Evolutionary conservation across 2,113 vertebrate genomes (phyloP).

Genomic region (Tautogolabrus adspersus): DNA sequence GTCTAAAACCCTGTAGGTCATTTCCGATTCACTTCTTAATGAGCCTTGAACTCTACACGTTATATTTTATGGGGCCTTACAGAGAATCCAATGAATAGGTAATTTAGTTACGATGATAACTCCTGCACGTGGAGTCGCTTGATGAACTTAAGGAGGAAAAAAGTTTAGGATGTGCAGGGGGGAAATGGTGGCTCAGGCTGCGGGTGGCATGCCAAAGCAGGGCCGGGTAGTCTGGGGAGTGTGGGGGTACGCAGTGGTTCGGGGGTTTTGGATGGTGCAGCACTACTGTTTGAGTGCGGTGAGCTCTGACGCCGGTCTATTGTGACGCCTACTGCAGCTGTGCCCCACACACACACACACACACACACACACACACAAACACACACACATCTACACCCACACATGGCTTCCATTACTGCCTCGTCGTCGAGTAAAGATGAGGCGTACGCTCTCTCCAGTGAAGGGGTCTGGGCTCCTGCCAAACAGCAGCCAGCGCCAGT

Average conservation of each 20-base stretch:
- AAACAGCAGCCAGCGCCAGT: constrained; percentile 78
- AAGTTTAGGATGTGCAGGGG: too few relatives aligned
- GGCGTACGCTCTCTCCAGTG: constrained; percentile 58
- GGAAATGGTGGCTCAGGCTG: background rate
- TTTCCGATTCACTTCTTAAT: too few relatives aligned
- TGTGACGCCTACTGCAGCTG: constrained; percentile 76
- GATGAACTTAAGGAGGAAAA: constrained; percentile 33
- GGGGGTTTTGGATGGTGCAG: constrained; percentile 32
- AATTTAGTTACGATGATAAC: constrained; percentile 1
- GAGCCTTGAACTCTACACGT: too few relatives aligned
- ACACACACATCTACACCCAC: constrained; percentile 14
- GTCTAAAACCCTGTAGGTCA: too few relatives aligned
- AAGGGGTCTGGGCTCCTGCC: constrained; percentile 65
- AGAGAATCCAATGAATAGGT: constrained; percentile 27
- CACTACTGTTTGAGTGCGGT: constrained; percentile 71
- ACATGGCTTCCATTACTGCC: constrained; percentile 77
- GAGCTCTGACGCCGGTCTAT: constrained; percentile 73
- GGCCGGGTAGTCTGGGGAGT: background rate
- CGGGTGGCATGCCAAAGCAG: constrained; percentile 29
- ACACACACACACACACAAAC: constrained; percentile 39
- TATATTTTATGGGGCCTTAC: background rate
- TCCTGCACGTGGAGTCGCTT: background rate
- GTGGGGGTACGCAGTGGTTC: constrained; percentile 2
- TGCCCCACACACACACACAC: constrained; percentile 60
- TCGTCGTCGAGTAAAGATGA: constrained; percentile 63